These are phyloP conservation scores for Protaetia brevitarsis DNA, from an alignment of 1,140 invertebrate species.

Conservation along the genomic window DNA sequence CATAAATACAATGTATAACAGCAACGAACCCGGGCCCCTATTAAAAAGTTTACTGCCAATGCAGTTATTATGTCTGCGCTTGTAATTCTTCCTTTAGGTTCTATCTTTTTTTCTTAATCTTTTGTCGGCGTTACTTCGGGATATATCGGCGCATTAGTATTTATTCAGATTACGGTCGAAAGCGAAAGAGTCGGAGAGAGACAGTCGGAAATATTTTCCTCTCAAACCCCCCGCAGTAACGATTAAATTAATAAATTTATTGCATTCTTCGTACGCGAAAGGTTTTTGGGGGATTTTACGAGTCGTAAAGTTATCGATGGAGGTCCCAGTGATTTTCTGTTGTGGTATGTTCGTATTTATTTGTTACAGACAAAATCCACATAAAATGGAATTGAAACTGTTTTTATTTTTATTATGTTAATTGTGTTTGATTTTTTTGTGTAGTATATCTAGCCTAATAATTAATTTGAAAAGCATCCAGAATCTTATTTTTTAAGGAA, in stretches of 20 bases:
- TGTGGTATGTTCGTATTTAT: slow-evolving; percentile 10
- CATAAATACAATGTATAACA: slow-evolving; percentile 15
- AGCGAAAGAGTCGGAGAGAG: not conserved
- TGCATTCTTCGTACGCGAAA: slow-evolving; percentile 11
- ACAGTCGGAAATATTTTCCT: not conserved
- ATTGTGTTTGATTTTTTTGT: too few relatives aligned
- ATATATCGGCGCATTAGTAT: slow-evolving; percentile 20
- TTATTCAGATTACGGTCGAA: not conserved
- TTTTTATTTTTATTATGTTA: too few relatives aligned
- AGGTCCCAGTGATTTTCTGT: slow-evolving; percentile 4
- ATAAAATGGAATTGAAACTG: too few relatives aligned
- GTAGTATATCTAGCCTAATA: too few relatives aligned
- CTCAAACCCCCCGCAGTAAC: not conserved
- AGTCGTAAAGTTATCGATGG: slow-evolving; percentile 17
- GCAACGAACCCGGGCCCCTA: not conserved
- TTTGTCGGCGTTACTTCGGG: not conserved
- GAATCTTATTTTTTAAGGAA: too few relatives aligned
- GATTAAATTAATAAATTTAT: slow-evolving; percentile 25
- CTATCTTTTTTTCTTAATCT: not conserved
- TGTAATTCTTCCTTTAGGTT: slow-evolving; percentile 19
- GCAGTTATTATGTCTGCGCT: slow-evolving; percentile 18
- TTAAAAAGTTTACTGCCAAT: slow-evolving; percentile 26
- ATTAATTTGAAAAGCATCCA: too few relatives aligned
- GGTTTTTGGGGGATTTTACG: slow-evolving; percentile 12
- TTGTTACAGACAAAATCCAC: too few relatives aligned